Conservation (phyloP, 2,888 invertebrate species). For the Drosophila cracens region DNA sequence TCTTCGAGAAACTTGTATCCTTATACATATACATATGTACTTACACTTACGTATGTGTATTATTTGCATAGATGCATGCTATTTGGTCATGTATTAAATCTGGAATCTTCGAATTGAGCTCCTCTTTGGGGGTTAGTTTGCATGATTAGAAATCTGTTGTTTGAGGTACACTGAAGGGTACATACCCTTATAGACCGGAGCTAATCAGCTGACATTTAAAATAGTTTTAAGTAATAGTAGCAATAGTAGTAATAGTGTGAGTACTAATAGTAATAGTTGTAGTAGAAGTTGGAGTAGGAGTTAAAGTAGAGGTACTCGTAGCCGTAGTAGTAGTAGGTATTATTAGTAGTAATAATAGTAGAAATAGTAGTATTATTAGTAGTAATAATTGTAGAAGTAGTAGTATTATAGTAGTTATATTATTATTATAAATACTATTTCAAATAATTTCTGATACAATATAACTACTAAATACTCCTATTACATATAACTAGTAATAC, state of each 20-base stretch:
- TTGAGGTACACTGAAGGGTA: neutral
- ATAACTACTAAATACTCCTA: too few relatives aligned
- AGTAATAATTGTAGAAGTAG: neutral
- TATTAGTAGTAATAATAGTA: neutral
- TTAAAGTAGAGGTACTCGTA: too few relatives aligned
- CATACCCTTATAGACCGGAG: neutral
- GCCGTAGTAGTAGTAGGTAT: neutral
- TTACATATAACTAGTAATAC: too few relatives aligned
- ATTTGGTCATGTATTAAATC: neutral
- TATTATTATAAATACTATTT: too few relatives aligned
- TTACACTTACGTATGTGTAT: too few relatives aligned
- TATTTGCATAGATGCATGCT: neutral
- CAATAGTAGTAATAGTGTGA: neutral
- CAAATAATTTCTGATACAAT: too few relatives aligned
- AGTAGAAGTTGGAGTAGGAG: neutral
- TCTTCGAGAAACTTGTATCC: neutral
- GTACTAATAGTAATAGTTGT: neutral
- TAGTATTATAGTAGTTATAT: neutral
- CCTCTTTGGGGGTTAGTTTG: neutral
- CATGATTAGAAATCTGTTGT: neutral
- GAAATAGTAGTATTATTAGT: too few relatives aligned
- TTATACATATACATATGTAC: neutral
- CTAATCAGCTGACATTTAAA: neutral
- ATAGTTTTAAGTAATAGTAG: neutral
- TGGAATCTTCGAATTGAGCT: neutral